phyloP scores from a whole-genome alignment of 2,888 invertebrate genomes.

The Ormyrus nitidulus region DNA sequence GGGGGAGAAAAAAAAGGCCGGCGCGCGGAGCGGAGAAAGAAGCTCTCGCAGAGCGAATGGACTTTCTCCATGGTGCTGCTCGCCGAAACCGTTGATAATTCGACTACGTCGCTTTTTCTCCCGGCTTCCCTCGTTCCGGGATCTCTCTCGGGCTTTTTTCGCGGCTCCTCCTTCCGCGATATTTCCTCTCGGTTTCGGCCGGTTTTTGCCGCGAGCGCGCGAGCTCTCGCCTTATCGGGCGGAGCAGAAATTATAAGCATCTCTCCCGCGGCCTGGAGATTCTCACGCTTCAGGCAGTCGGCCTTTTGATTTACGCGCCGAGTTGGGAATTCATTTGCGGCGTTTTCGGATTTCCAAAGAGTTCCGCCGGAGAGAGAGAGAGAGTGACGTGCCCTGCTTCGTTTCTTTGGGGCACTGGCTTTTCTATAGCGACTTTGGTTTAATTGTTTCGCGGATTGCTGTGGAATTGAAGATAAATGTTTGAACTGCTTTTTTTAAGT shows the following conservation, averaged over 20 bases:
- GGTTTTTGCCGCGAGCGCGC: neutral
- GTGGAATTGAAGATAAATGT: too few species aligned
- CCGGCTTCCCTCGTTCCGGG: conserved; percentile 41
- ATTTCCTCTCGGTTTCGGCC: conserved; percentile 15
- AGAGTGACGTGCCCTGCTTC: neutral
- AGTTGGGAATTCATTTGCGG: conserved; percentile 34
- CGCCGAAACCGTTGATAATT: conserved; percentile 59
- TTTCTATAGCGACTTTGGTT: too few species aligned
- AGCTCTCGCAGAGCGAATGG: conserved; percentile 49
- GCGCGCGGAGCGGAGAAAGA: too few species aligned
- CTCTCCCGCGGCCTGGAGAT: conserved; percentile 1
- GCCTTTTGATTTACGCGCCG: conserved; percentile 35
- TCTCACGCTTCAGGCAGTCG: conserved; percentile 23
- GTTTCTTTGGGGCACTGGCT: too few species aligned
- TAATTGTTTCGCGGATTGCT: too few species aligned
- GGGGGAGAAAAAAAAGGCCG: neutral
- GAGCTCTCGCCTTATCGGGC: conserved; percentile 35
- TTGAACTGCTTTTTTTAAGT: too few species aligned
- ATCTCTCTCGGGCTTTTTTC: conserved; percentile 6
- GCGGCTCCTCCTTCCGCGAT: neutral
- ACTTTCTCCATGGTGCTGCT: conserved; percentile 54
- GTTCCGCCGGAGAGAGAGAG: too few species aligned
- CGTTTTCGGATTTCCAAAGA: conserved; percentile 28
- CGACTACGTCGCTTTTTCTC: conserved; percentile 57
- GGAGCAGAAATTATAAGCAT: conserved; percentile 38